phyloP scores from a whole-genome alignment of 92 coral and sea anemone genomes.

The Umimayanthus kanabou region DNA sequence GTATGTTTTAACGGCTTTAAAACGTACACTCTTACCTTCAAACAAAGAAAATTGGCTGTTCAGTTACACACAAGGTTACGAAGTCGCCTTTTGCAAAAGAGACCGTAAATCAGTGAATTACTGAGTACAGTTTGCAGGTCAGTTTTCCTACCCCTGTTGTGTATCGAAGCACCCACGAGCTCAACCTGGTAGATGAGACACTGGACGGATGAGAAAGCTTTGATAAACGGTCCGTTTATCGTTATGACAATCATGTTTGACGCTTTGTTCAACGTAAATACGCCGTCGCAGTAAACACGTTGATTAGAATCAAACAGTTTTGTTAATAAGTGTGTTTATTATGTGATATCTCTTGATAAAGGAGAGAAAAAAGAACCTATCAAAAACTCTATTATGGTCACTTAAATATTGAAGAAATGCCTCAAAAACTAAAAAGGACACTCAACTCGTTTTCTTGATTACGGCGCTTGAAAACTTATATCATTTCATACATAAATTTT shows the following conservation, averaged over 20 bases:
- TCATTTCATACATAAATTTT: no score
- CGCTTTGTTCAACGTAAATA: background rate
- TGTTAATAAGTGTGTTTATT: background rate
- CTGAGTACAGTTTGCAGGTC: background rate
- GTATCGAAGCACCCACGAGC: background rate
- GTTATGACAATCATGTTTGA: background rate
- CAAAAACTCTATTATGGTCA: background rate
- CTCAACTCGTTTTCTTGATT: background rate
- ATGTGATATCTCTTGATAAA: background rate
- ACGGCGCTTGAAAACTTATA: no score
- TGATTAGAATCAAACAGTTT: background rate
- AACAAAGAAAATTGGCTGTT: background rate
- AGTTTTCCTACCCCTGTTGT: background rate
- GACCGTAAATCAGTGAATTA: background rate
- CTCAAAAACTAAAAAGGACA: background rate
- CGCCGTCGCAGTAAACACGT: background rate
- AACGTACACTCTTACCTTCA: background rate
- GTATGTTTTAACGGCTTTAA: no score
- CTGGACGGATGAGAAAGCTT: background rate
- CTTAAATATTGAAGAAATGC: background rate
- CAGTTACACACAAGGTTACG: background rate
- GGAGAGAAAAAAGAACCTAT: background rate
- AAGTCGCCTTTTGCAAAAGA: background rate
- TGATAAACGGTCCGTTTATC: background rate
- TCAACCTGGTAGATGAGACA: background rate